Conservation (phyloP, 2,113 vertebrate species). For the Maccullochella peelii region DNA sequence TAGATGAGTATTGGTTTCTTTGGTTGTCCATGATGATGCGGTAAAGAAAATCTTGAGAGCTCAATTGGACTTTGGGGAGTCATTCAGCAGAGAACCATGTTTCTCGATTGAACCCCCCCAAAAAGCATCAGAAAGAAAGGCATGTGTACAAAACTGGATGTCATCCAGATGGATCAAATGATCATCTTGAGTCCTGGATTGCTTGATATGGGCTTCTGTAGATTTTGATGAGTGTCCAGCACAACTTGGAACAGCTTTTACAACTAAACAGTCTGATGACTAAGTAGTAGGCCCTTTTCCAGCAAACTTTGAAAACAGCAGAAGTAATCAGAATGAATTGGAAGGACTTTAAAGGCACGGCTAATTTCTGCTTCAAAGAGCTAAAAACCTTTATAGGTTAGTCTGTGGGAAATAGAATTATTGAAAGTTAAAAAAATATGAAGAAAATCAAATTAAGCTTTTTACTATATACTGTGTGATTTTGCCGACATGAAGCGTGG, state of each 20-base stretch:
- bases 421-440: background rate
- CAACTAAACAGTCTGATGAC: background rate
- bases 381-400: background rate
- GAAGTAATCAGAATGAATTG: constrained; percentile 14
- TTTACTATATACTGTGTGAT: background rate
- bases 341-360: constrained; percentile 2
- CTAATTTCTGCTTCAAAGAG: constrained; percentile 8
- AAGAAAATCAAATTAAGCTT: background rate
- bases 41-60: background rate
- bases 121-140: background rate
- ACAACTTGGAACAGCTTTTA: background rate
- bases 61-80: background rate
- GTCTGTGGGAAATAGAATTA: background rate
- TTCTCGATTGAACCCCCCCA: background rate
- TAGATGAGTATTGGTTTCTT: constrained; percentile 15
- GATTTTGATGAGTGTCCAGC: background rate
- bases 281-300: background rate
- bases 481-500: background rate
- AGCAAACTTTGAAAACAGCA: constrained; percentile 20
- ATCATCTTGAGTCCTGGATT: background rate
- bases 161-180: background rate
- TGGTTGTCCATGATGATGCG: background rate
- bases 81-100: background rate
- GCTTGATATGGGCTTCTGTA: background rate
- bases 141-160: background rate